Evolutionary conservation across 1,140 invertebrate genomes (phyloP), one percentile per base, ranked within the genome.

Genomic region (Leucophenga varia): DNA sequence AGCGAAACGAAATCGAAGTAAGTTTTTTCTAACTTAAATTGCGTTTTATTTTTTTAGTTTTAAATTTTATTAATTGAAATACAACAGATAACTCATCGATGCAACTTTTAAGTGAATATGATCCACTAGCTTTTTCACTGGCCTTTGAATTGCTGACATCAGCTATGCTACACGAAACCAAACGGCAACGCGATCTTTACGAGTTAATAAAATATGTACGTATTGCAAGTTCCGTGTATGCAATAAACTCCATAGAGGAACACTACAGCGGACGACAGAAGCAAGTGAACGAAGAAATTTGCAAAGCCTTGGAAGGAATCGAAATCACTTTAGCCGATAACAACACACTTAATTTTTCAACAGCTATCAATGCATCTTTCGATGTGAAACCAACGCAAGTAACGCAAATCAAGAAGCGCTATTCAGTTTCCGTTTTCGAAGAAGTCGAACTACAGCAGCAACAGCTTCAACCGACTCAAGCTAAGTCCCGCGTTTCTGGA

Each of bases 391-490:
- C 40, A 0, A 44, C 20, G 12, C 14, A 41, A 1, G 42, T 57
- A 12, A 4, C 34, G 3, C 17, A 47, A 3, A 18, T 42, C 0
- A 67, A 70, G 36, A 72, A 56, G 38, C 59, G 71, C 5, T 52
- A 57, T 2, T 74, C 71, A 0, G 61, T 73, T 1, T 74, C 72
- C 13, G 54, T 74, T 47, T 74, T 74, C 32, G 72, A 74, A 39
- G 61, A 73, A 12, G 52, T 73, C 2, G 59, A 63, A 20, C 56
- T 73, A 12, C 44, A 50, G 28, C 56, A 49, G 1, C 46, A 59
- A 5, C 52, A 59, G 22, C 19, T 22, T 13, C 57, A 64, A 34
- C 34, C 40, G 2, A n/a, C n/a, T n/a, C n/a, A 68, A 68, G 43
- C 68, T 65, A 47, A 28, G 43, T 38, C 18, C 12, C 49, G 25